Evolutionary conservation across 2,797 vertebrate species (phyloP).

Genomic region (Diglossa cyanea): DNA sequence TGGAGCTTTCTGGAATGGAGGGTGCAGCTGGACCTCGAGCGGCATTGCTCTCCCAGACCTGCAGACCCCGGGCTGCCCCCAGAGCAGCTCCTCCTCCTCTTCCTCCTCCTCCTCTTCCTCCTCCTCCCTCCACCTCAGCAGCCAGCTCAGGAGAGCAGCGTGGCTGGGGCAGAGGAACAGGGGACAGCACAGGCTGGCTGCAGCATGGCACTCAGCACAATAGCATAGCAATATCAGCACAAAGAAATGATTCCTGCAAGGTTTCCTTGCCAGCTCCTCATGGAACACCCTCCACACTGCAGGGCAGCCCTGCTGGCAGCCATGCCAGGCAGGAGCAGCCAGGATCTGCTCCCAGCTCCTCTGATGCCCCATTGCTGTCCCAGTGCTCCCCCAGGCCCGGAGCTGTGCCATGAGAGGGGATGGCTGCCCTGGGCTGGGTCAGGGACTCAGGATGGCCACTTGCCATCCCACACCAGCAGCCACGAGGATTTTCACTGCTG

Average conservation of each 20-base stretch:
- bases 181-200: background rate
- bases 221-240: background rate
- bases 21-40: background rate
- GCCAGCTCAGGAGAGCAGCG: background rate
- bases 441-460: background rate
- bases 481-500: background rate
- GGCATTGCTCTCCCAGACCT: accelerated
- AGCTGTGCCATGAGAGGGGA: accelerated
- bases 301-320: accelerated
- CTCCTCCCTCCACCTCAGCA: background rate
- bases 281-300: accelerated
- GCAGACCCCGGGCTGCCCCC: accelerated
- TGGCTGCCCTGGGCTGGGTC: background rate
- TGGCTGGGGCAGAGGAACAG: accelerated
- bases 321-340: background rate
- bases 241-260: accelerated
- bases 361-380: accelerated
- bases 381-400: accelerated
- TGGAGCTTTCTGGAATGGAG: background rate
- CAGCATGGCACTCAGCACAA: accelerated
- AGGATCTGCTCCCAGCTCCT: background rate
- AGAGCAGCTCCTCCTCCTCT: background rate
- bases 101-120: background rate
- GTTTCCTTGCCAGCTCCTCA: accelerated
- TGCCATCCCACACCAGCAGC: accelerated